A percentile compares a stretch with the other conserved stretches of the same genome.
phyloP scores from a whole-genome alignment of 2,797 vertebrate genomes.

The Falco novaeseelandiae region DNA sequence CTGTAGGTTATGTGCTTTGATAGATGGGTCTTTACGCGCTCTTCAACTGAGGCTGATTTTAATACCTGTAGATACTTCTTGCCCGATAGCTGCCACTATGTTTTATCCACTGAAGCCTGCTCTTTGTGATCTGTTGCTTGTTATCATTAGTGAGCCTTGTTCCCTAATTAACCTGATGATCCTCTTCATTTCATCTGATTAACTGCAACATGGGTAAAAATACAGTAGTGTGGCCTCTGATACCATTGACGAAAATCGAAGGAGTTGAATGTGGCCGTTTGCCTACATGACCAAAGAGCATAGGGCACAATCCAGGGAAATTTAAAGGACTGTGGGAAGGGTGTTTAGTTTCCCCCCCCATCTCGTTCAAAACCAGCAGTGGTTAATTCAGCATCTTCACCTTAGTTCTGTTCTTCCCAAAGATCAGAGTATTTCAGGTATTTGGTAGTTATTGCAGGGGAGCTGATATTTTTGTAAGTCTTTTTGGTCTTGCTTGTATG shows the following conservation, averaged over 20 bases:
- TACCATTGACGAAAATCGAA: not conserved
- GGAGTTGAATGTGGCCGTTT: not conserved
- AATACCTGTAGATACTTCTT: not conserved
- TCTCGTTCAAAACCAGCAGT: not conserved
- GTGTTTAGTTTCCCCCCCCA: not conserved
- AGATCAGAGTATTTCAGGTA: not conserved
- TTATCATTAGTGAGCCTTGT: not conserved
- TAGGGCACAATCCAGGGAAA: not conserved
- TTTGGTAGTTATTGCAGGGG: not conserved
- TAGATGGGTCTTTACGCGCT: not conserved
- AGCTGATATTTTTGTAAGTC: not conserved
- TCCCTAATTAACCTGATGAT: conserved; percentile 25
- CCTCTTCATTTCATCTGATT: conserved; percentile 9
- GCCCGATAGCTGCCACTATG: not conserved
- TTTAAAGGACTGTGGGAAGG: not conserved
- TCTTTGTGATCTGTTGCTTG: not conserved
- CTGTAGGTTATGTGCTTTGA: not conserved
- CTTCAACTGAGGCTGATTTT: not conserved
- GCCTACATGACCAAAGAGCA: not conserved
- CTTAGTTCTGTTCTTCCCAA: not conserved
- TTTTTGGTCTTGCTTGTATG: not conserved
- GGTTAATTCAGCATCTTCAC: not conserved
- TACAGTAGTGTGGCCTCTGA: not conserved
- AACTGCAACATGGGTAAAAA: not conserved
- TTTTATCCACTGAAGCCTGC: not conserved